A percentile compares a stretch with the other conserved stretches of the same genome.
Evolutionary conservation across 1,140 invertebrate species (phyloP).

Genomic region (Heterodera carotae): DNA sequence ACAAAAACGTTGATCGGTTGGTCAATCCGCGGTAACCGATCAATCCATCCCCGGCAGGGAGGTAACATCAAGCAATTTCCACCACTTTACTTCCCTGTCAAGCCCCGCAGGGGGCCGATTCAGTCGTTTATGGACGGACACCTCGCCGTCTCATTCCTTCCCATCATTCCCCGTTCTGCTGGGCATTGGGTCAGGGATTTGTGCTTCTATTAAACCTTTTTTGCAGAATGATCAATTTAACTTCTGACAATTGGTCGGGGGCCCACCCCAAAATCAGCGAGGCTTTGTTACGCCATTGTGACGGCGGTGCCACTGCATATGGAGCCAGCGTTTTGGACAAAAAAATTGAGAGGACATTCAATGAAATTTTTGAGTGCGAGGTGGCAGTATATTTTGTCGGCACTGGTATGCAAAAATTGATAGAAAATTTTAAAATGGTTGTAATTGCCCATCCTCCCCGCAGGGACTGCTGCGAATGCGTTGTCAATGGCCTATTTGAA

Average conservation of each 20-base stretch:
- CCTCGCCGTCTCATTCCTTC: too few relatives aligned
- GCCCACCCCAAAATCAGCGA: slow-evolving; percentile 30
- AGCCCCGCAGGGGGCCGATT: too few relatives aligned
- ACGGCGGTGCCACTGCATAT: slow-evolving; percentile 29
- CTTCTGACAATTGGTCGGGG: slow-evolving; percentile 34
- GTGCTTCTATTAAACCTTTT: too few relatives aligned
- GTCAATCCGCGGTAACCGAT: too few relatives aligned
- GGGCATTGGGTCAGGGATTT: too few relatives aligned
- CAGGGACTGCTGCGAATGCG: slow-evolving; percentile 36
- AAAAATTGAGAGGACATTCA: slow-evolving; percentile 28
- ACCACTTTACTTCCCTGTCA: too few relatives aligned
- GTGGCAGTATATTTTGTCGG: slow-evolving; percentile 37
- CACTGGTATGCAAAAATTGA: slow-evolving; percentile 22
- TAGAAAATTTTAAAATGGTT: slow-evolving; percentile 3
- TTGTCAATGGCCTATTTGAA: slow-evolving; percentile 35
- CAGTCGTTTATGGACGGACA: too few relatives aligned
- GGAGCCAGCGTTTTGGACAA: slow-evolving; percentile 25
- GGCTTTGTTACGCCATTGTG: slow-evolving; percentile 22
- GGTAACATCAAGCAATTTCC: too few relatives aligned
- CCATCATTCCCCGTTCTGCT: too few relatives aligned
- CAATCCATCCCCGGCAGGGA: too few relatives aligned
- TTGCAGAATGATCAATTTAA: slow-evolving; percentile 30
- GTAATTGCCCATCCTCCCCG: neutral
- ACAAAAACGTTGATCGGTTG: too few relatives aligned
- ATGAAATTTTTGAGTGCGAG: slow-evolving; percentile 27